Evolutionary conservation across 2,113 vertebrate species (phyloP).

Genomic region (Gallinago undulata): DNA sequence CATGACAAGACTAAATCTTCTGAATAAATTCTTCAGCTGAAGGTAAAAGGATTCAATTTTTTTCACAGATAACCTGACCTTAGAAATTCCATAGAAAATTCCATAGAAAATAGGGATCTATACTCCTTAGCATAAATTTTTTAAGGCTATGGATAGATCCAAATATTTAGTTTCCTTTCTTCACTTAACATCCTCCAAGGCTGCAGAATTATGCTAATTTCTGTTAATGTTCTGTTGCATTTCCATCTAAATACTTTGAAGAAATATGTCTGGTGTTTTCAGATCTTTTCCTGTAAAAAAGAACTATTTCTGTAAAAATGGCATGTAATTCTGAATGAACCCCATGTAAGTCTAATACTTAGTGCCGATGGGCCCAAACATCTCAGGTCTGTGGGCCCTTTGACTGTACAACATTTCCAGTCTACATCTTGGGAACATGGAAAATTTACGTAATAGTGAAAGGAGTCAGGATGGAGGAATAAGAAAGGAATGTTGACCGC

Average conservation of each 20-base stretch:
- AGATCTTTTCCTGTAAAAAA: neutral
- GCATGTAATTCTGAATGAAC: neutral
- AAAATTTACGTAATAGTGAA: neutral
- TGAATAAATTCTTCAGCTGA: neutral
- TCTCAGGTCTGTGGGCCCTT: neutral
- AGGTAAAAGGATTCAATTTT: neutral
- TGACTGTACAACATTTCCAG: neutral
- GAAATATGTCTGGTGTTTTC: neutral
- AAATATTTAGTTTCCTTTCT: neutral
- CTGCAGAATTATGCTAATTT: neutral
- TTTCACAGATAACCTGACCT: neutral
- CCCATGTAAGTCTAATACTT: neutral
- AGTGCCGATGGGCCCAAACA: neutral
- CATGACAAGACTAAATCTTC: neutral
- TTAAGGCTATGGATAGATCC: neutral
- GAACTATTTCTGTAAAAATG: neutral
- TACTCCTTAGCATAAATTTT: neutral
- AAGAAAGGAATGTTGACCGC: neutral
- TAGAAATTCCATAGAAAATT: constrained; percentile 1
- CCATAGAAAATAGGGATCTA: neutral
- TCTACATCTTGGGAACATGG: neutral
- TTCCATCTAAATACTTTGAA: neutral
- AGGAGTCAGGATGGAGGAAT: neutral
- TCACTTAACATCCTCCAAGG: neutral
- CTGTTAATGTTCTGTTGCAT: neutral